These are phyloP conservation scores for Rhinoderma darwinii DNA, from an alignment of 2,113 vertebrate genomes.

Conservation along the genomic window DNA sequence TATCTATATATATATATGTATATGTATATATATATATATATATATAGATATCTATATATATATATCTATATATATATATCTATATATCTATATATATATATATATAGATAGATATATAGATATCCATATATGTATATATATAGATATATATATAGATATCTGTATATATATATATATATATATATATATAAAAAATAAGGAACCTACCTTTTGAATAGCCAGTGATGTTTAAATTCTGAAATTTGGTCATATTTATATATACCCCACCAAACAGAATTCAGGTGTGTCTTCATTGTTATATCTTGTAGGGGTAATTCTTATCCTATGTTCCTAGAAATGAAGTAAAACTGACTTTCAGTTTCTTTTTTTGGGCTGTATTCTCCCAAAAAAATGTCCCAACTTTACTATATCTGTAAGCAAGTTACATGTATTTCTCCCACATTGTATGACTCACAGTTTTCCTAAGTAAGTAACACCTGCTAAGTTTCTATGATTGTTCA, in stretches of 20 bases:
- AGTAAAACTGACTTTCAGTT: slow-evolving; percentile 27
- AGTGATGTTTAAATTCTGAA: not conserved
- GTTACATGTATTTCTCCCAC: not conserved
- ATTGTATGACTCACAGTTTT: not conserved
- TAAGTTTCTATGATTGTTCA: not conserved
- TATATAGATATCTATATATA: not conserved
- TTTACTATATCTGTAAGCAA: not conserved
- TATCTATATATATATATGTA: not conserved
- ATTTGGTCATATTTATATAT: slow-evolving; percentile 21
- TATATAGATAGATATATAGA: too few relatives aligned
- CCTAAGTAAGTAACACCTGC: not conserved
- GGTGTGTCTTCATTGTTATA: slow-evolving; percentile 5
- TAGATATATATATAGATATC: not conserved
- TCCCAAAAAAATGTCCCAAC: not conserved
- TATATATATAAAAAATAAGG: not conserved
- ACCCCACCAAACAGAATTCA: not conserved
- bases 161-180: not conserved
- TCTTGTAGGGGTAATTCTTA: not conserved
- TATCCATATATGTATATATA: not conserved
- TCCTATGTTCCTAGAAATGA: slow-evolving; percentile 41
- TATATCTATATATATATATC: not conserved
- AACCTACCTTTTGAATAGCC: slow-evolving; percentile 10
- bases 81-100: not conserved
- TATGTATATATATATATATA: slow-evolving; percentile 2
- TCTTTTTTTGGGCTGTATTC: not conserved